Conservation (phyloP, 2,888 invertebrate genomes). For the Parelbella ahira region DNA sequence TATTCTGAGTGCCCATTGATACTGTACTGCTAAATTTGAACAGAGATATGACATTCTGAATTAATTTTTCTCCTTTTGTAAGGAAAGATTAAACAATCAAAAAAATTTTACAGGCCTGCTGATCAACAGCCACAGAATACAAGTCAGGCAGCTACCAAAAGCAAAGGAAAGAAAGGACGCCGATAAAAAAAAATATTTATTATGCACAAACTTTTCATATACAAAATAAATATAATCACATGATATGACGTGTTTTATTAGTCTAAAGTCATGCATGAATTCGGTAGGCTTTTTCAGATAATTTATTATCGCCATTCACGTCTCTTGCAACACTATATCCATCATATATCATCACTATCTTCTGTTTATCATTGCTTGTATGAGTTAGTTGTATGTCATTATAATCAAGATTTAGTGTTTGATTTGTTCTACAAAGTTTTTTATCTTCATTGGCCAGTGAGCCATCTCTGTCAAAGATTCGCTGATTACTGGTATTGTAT, state of each 20-base stretch:
- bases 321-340: constrained; percentile 70
- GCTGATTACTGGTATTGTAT: constrained; percentile 62
- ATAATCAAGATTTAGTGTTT: no score
- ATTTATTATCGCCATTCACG: constrained; percentile 64
- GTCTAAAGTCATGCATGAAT: constrained; percentile 41
- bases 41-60: no score
- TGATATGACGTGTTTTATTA: no score
- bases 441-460: constrained; percentile 61
- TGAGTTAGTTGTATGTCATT: no score
- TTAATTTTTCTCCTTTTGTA: no score
- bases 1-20: no score
- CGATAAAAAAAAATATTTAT: constrained; percentile 46
- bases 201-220: constrained; percentile 29
- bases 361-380: constrained; percentile 36
- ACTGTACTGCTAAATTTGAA: no score
- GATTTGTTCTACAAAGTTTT: constrained; percentile 61
- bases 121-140: constrained; percentile 67
- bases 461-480: constrained; percentile 63
- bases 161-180: constrained; percentile 73
- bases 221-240: constrained; percentile 15
- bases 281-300: constrained; percentile 55
- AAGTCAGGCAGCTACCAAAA: constrained; percentile 55
- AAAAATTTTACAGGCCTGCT: constrained; percentile 51
- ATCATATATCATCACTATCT: constrained; percentile 62
- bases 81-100: no score